Base-by-base conservation (phyloP, 2,888 invertebrate genomes). In the Nomada ruficornis region DNA sequence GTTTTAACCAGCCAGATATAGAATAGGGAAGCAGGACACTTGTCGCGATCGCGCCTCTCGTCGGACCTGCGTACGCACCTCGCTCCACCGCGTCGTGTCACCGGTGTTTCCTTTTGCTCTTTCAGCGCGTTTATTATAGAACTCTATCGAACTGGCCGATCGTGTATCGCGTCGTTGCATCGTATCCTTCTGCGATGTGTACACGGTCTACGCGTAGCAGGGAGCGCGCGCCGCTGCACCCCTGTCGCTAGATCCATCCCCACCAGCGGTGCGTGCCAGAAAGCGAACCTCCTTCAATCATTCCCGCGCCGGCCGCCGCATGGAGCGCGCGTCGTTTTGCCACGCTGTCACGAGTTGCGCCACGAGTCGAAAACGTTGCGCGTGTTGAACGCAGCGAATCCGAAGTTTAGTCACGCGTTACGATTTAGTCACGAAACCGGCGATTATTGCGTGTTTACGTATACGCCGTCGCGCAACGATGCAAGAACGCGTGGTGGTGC, bases 231-330 rank as follows among this genome's bases (percentile, higher is more conserved):
- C 70, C 36, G 77, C 57, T 42, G 20, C 47, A 62, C 80, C 78
- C 77, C 52, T 68, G 69, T 80, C 60, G 80, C 52, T 59, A 59
- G 59, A 54, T 75, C 36, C 67, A 74, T 62, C 82, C 82, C 81
- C 88, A 84, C 85, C 87, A 85, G 23, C 59, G 70, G 29, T 29
- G 71, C 68, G 65, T 76, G 83, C 82, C 80, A 77, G 83, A 72
- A 85, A 90, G 84, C 87, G 83, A 84, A 86, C 86, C 79, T 88
- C 84, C 89, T 88, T 86, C 85, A 87, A 87, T 92, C 92, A 92
- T 92, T 92, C 91, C 91, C 92, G 92, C 91, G 92, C 90, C 91
- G 91, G 89, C 91, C 92, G 87, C 88, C 91, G 91, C 86, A 90
- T 90, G 90, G 88, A 90, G 88, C 86, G 90, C 88, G 90, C 85